These are phyloP conservation scores for Scylla paramamosain DNA, from an alignment of 1,140 invertebrate genomes.

Conservation along the genomic window DNA sequence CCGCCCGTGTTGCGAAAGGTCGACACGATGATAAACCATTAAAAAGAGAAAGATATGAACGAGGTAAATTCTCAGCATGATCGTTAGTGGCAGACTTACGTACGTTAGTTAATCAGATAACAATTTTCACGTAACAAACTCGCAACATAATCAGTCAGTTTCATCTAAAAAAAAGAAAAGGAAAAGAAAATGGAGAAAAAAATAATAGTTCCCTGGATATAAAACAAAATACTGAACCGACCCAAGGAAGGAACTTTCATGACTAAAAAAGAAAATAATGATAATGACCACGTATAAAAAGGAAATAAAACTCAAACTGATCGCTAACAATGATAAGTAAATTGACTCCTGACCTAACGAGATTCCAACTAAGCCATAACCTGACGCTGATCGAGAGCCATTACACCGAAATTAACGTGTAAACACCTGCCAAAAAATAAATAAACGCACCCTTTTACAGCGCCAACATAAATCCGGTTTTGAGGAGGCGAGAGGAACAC, in stretches of 20 bases:
- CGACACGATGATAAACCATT: background rate
- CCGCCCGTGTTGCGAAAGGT: background rate
- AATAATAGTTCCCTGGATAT: background rate
- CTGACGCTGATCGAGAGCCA: background rate
- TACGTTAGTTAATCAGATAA: background rate
- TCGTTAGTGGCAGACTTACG: background rate
- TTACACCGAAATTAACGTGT: background rate
- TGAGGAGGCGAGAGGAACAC: background rate
- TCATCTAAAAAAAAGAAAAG: background rate
- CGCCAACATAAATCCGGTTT: background rate
- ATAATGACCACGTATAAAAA: too few relatives aligned
- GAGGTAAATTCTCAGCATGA: background rate
- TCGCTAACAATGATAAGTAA: background rate
- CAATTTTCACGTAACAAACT: background rate
- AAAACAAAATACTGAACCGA: too few relatives aligned
- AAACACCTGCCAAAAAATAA: conserved; percentile 8
- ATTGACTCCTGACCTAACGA: background rate
- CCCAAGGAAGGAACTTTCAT: background rate
- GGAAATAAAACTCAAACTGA: too few relatives aligned
- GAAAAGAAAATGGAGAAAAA: background rate
- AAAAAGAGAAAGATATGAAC: background rate
- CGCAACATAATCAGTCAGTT: background rate
- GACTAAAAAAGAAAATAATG: background rate
- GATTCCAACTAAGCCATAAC: background rate
- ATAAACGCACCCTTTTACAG: background rate